Evolutionary conservation across 2,113 vertebrate species (phyloP), one percentile per base, ranked within the genome.

Genomic region (Oreochromis aureus): DNA sequence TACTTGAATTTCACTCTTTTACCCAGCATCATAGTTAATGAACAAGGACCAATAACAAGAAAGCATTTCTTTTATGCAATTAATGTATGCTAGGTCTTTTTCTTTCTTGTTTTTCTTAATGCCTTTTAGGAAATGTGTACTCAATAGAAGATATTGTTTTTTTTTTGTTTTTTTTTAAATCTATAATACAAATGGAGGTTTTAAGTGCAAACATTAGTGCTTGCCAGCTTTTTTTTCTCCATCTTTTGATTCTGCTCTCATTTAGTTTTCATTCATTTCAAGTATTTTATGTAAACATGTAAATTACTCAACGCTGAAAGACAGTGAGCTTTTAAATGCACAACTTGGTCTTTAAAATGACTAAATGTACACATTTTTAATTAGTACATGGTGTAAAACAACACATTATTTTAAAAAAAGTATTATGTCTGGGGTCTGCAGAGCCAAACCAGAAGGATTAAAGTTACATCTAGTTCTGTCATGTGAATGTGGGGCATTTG

Each of bases 211-310:
- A 36, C 16, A 63, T 63, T 63, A 63, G 10, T 63, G 10, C 59
- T 63, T 36, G 59, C 36, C 32, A 63, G 34, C 59, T 63, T 39
- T 10, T 18, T 36, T 63, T 63, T 36, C 32, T 63, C 59, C 18
- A 3, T 63, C 32, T 36, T 63, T 63, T 63, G 6, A 36, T 63
- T 63, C 18, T 63, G 10, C 59, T 36, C 18, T 36, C 32, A 36
- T 63, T 63, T 63, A 63, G 30, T 63, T 63, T 63, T 63, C 59
- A 19, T 63, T 63, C 9, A 63, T 63, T 63, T 63, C 16, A 63
- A 63, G 59, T 19, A 19, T 19, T 34, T 63, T 34, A 63, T 63
- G 59, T 63, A 61, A 61, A 61, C 58, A 61, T 61, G 58, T 34
- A 63, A 63, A 63, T 34, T 19, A 34, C 30, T 63, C 59, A 63